Percentiles rank a stretch among this genome's conserved stretches.
Conservation (phyloP, 1,140 invertebrate species). For the Papilio aristodemus region DNA sequence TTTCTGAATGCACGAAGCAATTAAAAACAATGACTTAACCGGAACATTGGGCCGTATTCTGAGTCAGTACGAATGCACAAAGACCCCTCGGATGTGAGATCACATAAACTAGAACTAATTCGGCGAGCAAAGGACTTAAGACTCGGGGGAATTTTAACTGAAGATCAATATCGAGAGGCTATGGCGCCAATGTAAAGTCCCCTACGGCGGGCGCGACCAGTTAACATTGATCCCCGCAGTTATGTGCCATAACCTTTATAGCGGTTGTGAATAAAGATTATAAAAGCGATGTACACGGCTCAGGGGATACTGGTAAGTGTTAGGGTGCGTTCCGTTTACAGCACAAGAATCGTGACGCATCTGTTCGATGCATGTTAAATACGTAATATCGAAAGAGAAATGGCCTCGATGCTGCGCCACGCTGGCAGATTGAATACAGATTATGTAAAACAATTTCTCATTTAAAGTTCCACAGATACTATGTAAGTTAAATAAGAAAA, state of each 20-base stretch:
- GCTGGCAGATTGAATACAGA: conserved; percentile 16
- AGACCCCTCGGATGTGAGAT: conserved; percentile 51
- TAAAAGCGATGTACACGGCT: conserved; percentile 40
- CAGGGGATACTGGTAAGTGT: conserved; percentile 42
- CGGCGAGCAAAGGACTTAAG: conserved; percentile 61
- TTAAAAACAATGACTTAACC: conserved; percentile 43
- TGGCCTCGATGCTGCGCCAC: neutral
- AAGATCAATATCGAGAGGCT: conserved; percentile 72
- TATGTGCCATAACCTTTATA: conserved; percentile 47
- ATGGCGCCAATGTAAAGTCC: conserved; percentile 60
- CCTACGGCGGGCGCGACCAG: conserved; percentile 50
- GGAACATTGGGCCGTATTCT: conserved; percentile 37
- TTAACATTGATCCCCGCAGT: conserved; percentile 52
- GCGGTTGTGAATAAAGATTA: conserved; percentile 40
- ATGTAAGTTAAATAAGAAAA: no score
- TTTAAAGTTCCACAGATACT: neutral
- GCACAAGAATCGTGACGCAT: conserved; percentile 57
- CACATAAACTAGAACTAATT: conserved; percentile 71
- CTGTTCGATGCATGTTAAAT: conserved; percentile 58
- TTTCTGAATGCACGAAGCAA: conserved; percentile 34
- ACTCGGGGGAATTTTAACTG: conserved; percentile 66
- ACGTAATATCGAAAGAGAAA: conserved; percentile 52
- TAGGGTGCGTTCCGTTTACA: conserved; percentile 54
- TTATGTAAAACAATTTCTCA: conserved; percentile 3
- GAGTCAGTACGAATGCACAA: conserved; percentile 48